A percentile compares a stretch with the other conserved stretches of the same genome.
Evolutionary conservation across 1,140 invertebrate species (phyloP).

Genomic region (Halesus radiatus): DNA sequence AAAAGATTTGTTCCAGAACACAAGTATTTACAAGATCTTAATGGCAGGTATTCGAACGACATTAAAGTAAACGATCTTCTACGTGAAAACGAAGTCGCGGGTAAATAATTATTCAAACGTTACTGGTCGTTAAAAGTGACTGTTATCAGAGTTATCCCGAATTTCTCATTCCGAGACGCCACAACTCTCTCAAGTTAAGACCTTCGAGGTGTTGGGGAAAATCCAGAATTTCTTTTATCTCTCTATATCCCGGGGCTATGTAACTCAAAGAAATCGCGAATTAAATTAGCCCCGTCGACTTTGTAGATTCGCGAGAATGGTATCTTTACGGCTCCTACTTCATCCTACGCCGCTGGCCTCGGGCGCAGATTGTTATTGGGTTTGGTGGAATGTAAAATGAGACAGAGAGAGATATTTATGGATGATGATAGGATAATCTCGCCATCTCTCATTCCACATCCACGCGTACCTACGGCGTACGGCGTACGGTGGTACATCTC

Average conservation of each 20-base stretch:
- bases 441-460: conserved; percentile 38
- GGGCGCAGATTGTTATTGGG: conserved; percentile 52
- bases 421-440: conserved; percentile 55
- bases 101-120: conserved; percentile 32
- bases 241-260: conserved; percentile 49
- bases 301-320: conserved; percentile 46
- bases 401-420: conserved; percentile 53
- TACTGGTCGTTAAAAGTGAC: conserved; percentile 38
- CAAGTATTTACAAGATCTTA: neutral
- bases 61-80: conserved; percentile 21
- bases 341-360: conserved; percentile 28
- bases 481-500: conserved; percentile 1
- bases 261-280: conserved; percentile 56
- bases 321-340: conserved; percentile 25
- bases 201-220: conserved; percentile 40
- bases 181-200: conserved; percentile 26
- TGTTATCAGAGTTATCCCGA: conserved; percentile 40
- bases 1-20: too few species aligned
- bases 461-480: too few species aligned
- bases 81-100: conserved; percentile 28
- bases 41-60: neutral
- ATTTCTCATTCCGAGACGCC: conserved; percentile 34
- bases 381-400: conserved; percentile 54
- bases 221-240: conserved; percentile 55
- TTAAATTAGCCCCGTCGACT: conserved; percentile 55